These are phyloP conservation scores for Blastomussa wellsi DNA, from an alignment of 92 coral and sea anemone species.

Conservation along the genomic window DNA sequence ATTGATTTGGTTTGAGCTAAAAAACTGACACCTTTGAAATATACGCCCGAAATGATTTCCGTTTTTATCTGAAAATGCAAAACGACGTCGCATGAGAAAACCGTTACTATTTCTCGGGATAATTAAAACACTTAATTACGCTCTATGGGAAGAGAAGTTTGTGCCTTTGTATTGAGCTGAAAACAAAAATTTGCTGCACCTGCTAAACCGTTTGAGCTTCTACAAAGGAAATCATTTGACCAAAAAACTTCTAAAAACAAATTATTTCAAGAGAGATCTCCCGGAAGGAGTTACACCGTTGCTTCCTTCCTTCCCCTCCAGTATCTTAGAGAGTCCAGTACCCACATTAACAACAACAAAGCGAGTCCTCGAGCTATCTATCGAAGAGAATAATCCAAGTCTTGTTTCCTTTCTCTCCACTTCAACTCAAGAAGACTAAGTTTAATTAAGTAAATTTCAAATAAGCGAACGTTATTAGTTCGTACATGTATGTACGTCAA, in stretches of 20 bases:
- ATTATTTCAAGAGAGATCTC: constrained; percentile 16
- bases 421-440: neutral
- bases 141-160: neutral
- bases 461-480: constrained; percentile 25
- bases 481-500: constrained; percentile 15
- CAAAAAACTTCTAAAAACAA: constrained; percentile 16
- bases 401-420: neutral
- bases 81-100: neutral
- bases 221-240: constrained; percentile 15
- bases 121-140: constrained; percentile 23
- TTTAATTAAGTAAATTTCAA: constrained; percentile 33
- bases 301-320: constrained; percentile 36
- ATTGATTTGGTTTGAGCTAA: neutral
- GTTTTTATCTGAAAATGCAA: too few species aligned
- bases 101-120: constrained; percentile 7
- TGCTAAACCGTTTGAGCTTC: neutral
- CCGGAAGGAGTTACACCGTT: neutral
- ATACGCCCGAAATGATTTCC: neutral
- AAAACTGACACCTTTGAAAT: neutral
- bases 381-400: neutral
- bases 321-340: neutral
- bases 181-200: constrained; percentile 9
- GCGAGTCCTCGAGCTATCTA: neutral
- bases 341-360: too few species aligned
- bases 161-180: constrained; percentile 15